These are phyloP conservation scores for Trachythela sp. DNA, from an alignment of 64 coral and sea anemone species.

Conservation along the genomic window DNA sequence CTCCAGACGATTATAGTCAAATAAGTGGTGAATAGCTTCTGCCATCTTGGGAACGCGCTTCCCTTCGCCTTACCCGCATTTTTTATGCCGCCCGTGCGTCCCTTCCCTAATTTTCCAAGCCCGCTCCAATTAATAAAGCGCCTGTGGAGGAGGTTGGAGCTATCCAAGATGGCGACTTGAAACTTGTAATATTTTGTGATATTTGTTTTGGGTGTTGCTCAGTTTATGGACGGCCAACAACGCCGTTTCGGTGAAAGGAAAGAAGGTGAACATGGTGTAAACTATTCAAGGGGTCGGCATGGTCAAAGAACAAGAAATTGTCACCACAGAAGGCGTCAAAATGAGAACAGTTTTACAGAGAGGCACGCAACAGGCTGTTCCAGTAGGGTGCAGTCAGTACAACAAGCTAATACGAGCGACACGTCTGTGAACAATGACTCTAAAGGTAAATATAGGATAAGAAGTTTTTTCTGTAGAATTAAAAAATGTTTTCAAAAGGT, in stretches of 20 bases:
- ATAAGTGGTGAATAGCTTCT: too few relatives aligned
- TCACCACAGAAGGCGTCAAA: neutral
- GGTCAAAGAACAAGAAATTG: neutral
- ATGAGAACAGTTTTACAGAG: neutral
- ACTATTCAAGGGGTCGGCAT: neutral
- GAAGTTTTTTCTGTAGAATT: too few relatives aligned
- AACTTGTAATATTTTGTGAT: neutral
- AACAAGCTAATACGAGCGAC: neutral
- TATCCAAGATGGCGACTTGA: neutral
- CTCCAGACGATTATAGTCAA: too few relatives aligned
- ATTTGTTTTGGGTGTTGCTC: neutral
- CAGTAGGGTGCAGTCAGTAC: neutral
- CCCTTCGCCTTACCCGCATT: too few relatives aligned
- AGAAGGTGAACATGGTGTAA: neutral
- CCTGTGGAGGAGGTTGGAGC: too few relatives aligned
- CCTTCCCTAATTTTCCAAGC: too few relatives aligned
- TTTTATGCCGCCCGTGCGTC: too few relatives aligned
- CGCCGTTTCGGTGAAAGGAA: neutral
- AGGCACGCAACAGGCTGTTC: neutral
- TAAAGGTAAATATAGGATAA: too few relatives aligned
- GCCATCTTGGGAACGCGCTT: too few relatives aligned
- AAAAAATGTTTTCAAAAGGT: too few relatives aligned
- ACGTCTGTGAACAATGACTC: too few relatives aligned
- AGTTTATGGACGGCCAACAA: neutral
- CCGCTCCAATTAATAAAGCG: too few relatives aligned